Conservation (phyloP, 2,888 invertebrate species). For the Ypsolopha sequella region DNA sequence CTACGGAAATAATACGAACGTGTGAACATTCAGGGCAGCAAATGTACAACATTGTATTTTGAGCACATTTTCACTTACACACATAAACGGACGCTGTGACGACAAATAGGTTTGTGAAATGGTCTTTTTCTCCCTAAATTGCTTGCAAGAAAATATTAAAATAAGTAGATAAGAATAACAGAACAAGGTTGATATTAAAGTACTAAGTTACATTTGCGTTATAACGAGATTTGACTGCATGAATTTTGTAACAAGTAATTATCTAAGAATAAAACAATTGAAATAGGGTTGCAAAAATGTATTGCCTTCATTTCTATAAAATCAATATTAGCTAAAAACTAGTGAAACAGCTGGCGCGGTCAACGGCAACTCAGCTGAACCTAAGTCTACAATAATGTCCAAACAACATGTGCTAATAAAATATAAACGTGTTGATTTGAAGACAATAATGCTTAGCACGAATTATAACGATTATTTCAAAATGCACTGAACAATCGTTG, state of each 20-base stretch:
- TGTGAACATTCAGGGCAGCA: not conserved
- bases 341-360: conserved; percentile 20
- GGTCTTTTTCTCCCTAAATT: conserved; percentile 48
- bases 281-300: not conserved
- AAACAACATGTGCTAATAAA: conserved; percentile 53
- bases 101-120: conserved; percentile 16
- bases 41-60: not conserved
- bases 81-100: conserved; percentile 5
- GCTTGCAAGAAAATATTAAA: not conserved
- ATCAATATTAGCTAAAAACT: not conserved
- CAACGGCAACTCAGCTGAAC: not conserved
- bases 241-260: conserved; percentile 27
- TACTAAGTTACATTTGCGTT: conserved; percentile 34
- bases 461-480: conserved; percentile 24
- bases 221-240: conserved; percentile 78
- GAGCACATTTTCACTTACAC: conserved; percentile 6
- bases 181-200: not conserved
- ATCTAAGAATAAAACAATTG: not conserved
- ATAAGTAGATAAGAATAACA: not conserved
- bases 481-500: conserved; percentile 58
- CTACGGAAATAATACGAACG: conserved; percentile 12
- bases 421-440: conserved; percentile 46
- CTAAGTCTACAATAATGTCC: conserved; percentile 17
- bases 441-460: conserved; percentile 19
- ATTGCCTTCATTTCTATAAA: not conserved